Conservation (phyloP, 2,797 vertebrate genomes). For the Pipistrellus nathusii region DNA sequence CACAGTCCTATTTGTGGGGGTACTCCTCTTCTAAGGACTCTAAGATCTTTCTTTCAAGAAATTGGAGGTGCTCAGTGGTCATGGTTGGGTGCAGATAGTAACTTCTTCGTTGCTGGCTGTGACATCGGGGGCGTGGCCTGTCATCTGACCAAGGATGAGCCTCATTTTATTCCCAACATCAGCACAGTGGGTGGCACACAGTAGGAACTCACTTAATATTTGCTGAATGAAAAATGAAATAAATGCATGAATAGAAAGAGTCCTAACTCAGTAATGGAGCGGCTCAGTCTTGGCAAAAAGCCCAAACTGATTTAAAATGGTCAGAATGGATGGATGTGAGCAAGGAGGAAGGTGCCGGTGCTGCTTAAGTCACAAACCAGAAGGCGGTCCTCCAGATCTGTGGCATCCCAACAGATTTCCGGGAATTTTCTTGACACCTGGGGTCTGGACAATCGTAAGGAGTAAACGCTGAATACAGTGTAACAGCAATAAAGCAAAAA, state of each 20-base stretch:
- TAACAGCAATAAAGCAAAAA: not conserved
- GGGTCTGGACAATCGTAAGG: not conserved
- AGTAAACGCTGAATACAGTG: not conserved
- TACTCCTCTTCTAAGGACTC: slow-evolving; percentile 34
- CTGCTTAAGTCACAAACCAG: not conserved
- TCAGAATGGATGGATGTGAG: not conserved
- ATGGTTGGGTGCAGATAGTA: not conserved
- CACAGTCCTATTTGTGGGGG: not conserved
- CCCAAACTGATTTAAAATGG: not conserved
- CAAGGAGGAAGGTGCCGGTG: not conserved
- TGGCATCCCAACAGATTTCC: not conserved
- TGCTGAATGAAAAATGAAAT: not conserved
- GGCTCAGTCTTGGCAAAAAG: not conserved
- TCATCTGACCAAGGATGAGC: not conserved
- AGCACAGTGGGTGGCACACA: not conserved
- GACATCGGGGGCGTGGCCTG: not conserved
- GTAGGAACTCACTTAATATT: not conserved
- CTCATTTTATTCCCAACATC: not conserved
- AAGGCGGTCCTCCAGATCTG: not conserved
- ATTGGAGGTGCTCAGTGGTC: not conserved
- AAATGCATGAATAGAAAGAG: not conserved
- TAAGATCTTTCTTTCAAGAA: slow-evolving; percentile 34
- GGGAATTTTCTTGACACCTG: not conserved
- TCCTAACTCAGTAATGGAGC: not conserved
- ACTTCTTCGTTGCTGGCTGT: not conserved